phyloP scores from a whole-genome alignment of 2,888 invertebrate genomes.

The Terebella lapidaria region DNA sequence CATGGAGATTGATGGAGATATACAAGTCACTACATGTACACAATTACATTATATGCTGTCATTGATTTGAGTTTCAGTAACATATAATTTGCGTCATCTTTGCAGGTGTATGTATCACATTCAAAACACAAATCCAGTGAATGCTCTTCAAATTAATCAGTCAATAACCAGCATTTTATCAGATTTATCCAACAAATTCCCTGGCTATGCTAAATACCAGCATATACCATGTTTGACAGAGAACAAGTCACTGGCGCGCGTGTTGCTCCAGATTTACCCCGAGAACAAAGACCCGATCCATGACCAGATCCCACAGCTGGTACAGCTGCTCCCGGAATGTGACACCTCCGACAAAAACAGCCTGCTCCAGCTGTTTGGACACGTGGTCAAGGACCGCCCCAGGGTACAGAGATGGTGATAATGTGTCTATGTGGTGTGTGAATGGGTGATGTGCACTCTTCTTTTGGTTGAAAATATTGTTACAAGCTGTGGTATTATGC shows the following conservation, averaged over 20 bases:
- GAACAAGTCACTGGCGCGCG: conserved; percentile 80
- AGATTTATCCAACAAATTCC: conserved; percentile 81
- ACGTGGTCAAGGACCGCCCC: conserved; percentile 76
- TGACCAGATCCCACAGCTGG: conserved; percentile 76
- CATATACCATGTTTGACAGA: conserved; percentile 58
- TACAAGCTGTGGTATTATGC: too few species aligned
- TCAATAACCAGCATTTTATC: conserved; percentile 77
- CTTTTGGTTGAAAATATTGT: too few species aligned
- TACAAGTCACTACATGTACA: too few species aligned
- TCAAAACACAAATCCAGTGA: too few species aligned
- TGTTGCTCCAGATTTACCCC: conserved; percentile 83
- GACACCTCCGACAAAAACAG: conserved; percentile 82
- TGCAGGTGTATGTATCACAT: too few species aligned
- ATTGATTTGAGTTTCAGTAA: too few species aligned
- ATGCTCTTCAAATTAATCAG: too few species aligned
- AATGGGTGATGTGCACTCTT: too few species aligned
- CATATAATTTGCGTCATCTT: too few species aligned
- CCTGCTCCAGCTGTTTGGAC: conserved; percentile 73
- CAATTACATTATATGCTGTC: background rate
- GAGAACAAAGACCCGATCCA: conserved; percentile 81
- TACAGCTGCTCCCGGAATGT: conserved; percentile 74
- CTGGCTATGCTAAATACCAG: conserved; percentile 72
- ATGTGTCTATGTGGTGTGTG: too few species aligned
- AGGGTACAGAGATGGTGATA: conserved; percentile 61
- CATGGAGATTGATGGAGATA: too few species aligned